Evolutionary conservation across 2,888 invertebrate species (phyloP), one percentile per base, ranked within the genome.

Genomic region (Agrenia bidenticulata): DNA sequence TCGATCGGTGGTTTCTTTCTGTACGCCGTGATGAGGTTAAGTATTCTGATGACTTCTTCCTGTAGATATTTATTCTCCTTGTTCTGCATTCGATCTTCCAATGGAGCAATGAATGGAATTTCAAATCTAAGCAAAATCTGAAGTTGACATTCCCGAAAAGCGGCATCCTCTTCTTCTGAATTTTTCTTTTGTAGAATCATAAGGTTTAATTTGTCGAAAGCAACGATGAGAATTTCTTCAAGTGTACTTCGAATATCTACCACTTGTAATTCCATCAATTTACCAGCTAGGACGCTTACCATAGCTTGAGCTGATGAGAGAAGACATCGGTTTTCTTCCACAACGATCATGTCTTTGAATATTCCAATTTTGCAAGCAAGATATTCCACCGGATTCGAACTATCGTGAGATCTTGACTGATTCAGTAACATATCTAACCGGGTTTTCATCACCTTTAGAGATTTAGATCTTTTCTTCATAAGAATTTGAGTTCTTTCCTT

Each of bases 101-200:
- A 32, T 7, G 5, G 37, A 17, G 57, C 51, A 45, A 67, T 57
- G 64, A 64, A 72, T 1, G 63, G 62, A 15, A 72, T 63, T 54
- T 72, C 71, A 26, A 72, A 50, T 21, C 66, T 59, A 1, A 69
- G 51, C 49, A 72, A 53, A 1, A 72, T 61, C 49, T 72, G 71
- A 13, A 69, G 56, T n/a, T 69, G 61, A 15, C 63, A 61, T 49
- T 69, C 56, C 13, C 64, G 41, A 26, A 65, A 67, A 1, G 63
- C 55, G 7, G 42, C 49, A 2, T 15, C 7, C 5, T 53, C 56
- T 15, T 51, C 50, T 1, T 37, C 26, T 2, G 60, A 32, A 2
- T 17, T 21, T 23, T 64, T 64, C n/a, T 60, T 63, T 5, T 37
- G 24, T 17, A 71, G 62, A 9, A 71, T 61, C 15, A 53, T 58